Evolutionary conservation across 1,140 invertebrate species (phyloP), one percentile per base, ranked within the genome.

Genomic region (Hyphantria cunea): DNA sequence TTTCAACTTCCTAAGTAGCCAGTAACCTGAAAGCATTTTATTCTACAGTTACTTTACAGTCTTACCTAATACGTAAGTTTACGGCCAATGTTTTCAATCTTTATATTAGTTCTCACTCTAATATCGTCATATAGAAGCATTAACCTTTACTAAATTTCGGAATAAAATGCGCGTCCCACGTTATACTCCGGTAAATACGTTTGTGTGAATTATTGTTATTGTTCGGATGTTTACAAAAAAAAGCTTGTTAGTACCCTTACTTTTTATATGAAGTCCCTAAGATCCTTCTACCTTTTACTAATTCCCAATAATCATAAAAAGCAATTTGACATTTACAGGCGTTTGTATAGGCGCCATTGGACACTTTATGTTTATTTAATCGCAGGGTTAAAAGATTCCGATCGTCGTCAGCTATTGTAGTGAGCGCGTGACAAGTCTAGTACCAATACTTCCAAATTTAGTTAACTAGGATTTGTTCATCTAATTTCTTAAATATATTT

Each of bases 91-190:
- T 55, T 45, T 39, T 49, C 55, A 32, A 58, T 58, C 32, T 58
- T 58, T 37, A 58, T 58, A 31, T 44, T 48, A 39, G 33, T 58
- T 58, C 55, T 39, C 37, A 48, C 55, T 31, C 45, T 58, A 58
- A 58, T 58, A 58, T 58, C 55, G 55, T 44, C 44, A 48, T 44
- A 48, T 58, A 12, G 45, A 39, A 45, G 45, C 44, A 14, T 49
- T 53, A 47, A 62, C 49, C 49, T 59, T 61, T 33, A 13, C 49
- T 61, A 61, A 48, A 44, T 62, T 62, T 58, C 42, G 59, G 59
- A 62, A 62, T 60, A 48, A 33, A 58, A 58, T 49, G 45, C 47
- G 45, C 45, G 32, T 58, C 45, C 45, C 48, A 49, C 32, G 41
- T 39, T 41, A 37, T 62, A 62, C 37, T 51, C 51, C 47, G 37